These are phyloP conservation scores for Drosophila sechellia DNA, from an alignment of 1,140 invertebrate genomes.

Conservation along the genomic window DNA sequence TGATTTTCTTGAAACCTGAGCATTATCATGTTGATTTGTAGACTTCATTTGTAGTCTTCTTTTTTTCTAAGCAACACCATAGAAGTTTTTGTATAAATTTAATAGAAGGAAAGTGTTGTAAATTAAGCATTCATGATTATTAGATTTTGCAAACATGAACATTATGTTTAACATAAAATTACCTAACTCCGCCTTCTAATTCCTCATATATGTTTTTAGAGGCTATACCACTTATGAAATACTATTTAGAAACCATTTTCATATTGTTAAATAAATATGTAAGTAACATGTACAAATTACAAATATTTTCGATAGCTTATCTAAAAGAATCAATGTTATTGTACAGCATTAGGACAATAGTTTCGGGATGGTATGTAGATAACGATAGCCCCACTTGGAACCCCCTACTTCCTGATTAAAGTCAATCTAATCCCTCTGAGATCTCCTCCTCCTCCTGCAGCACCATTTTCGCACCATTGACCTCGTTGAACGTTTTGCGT, in stretches of 20 bases:
- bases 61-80: too few species aligned
- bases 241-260: too few species aligned
- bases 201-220: too few species aligned
- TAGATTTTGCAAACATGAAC: too few species aligned
- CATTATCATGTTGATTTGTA: background rate
- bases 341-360: conserved; percentile 3
- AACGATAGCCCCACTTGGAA: background rate
- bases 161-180: too few species aligned
- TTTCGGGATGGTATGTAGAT: background rate
- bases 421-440: conserved; percentile 12
- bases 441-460: conserved; percentile 46
- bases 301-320: too few species aligned
- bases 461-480: conserved; percentile 50
- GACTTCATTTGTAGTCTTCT: background rate
- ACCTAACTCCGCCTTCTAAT: too few species aligned
- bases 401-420: background rate
- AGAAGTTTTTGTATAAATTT: background rate
- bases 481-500: conserved; percentile 45
- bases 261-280: too few species aligned
- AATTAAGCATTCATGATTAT: too few species aligned
- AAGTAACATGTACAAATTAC: too few species aligned
- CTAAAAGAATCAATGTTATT: background rate
- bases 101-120: too few species aligned
- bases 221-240: too few species aligned
- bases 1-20: background rate